Conservation (phyloP, 2,113 vertebrate species). For the Andinoacara biseriatus region DNA sequence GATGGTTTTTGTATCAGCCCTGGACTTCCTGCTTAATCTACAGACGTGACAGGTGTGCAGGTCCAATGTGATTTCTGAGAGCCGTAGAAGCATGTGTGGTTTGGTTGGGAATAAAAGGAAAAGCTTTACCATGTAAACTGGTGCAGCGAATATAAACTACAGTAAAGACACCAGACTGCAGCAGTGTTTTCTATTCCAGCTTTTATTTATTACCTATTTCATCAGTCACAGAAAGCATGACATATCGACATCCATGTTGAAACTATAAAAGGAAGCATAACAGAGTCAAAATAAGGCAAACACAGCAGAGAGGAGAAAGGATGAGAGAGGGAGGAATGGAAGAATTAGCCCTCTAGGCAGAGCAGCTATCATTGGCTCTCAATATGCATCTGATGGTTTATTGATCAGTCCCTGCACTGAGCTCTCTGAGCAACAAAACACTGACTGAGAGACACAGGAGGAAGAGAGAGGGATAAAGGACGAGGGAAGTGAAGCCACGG, state of each 20-base stretch:
- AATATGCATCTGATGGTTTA: slow-evolving; percentile 51
- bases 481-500: background rate
- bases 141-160: no score
- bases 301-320: background rate
- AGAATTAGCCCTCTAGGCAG: slow-evolving; percentile 10
- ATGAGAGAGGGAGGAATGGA: background rate
- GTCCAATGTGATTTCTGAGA: no score
- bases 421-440: slow-evolving; percentile 11
- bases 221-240: background rate
- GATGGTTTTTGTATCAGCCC: no score
- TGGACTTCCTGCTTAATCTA: no score
- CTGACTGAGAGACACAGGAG: background rate
- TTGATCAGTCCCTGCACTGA: slow-evolving; percentile 33
- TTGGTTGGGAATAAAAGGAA: background rate
- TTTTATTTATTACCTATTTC: background rate
- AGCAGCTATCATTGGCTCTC: slow-evolving; percentile 20
- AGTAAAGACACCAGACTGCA: background rate
- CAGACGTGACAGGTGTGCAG: no score
- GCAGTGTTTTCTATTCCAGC: background rate
- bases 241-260: background rate
- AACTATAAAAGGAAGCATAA: background rate
- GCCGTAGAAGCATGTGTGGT: background rate
- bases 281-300: slow-evolving; percentile 1
- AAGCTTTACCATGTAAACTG: background rate
- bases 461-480: background rate